phyloP scores from a whole-genome alignment of 2,797 vertebrate species.

The Sandelia bainsii region DNA sequence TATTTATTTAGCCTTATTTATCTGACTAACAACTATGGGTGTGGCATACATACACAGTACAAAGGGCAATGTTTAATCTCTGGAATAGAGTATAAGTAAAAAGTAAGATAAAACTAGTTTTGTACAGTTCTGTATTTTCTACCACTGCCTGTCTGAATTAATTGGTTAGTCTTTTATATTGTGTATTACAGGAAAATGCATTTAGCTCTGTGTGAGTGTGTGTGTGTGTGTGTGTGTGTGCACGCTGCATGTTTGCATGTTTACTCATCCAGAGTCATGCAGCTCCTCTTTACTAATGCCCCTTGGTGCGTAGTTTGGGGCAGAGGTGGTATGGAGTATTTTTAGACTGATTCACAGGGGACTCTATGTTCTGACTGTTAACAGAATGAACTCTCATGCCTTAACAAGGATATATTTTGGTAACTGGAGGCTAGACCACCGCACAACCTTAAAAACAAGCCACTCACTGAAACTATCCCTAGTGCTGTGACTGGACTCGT shows the following conservation, averaged over 20 bases:
- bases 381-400: slow-evolving; percentile 74
- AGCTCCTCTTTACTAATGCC: slow-evolving; percentile 54
- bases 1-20: no score
- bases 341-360: slow-evolving; percentile 68
- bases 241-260: slow-evolving; percentile 39
- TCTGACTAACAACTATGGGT: background rate
- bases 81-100: background rate
- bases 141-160: background rate
- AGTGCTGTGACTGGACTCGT: slow-evolving; percentile 3
- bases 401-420: slow-evolving; percentile 69
- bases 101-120: background rate
- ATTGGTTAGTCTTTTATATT: background rate
- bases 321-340: slow-evolving; percentile 73
- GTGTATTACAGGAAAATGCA: background rate
- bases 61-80: background rate
- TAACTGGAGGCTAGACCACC: slow-evolving; percentile 51
- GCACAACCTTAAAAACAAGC: slow-evolving; percentile 56
- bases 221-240: background rate
- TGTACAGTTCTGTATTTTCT: background rate
- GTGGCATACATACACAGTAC: background rate
- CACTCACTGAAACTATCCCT: slow-evolving; percentile 10
- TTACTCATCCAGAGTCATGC: slow-evolving; percentile 40
- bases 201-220: slow-evolving; percentile 3
- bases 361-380: slow-evolving; percentile 63
- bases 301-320: slow-evolving; percentile 59